These are phyloP conservation scores for Tetraneura akinire DNA, from an alignment of 1,140 invertebrate genomes.

Conservation along the genomic window DNA sequence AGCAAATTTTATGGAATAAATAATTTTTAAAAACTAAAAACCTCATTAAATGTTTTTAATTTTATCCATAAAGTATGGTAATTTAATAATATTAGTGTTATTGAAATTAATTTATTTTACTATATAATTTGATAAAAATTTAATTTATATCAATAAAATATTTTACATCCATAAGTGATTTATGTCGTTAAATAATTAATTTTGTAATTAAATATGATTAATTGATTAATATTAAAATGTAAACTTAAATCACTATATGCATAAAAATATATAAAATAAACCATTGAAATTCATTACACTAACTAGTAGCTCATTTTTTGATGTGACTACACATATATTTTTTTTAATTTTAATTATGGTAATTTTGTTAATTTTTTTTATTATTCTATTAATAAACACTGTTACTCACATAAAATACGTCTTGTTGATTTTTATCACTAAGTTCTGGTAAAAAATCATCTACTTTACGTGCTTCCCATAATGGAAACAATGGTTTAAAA, in stretches of 20 bases:
- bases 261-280: not conserved
- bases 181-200: too few relatives aligned
- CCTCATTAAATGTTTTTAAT: too few relatives aligned
- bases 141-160: not conserved
- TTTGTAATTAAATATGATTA: too few relatives aligned
- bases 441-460: conserved; percentile 62
- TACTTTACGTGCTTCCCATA: conserved; percentile 72
- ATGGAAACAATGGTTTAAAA: conserved; percentile 86
- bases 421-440: conserved; percentile 62
- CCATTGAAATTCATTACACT: not conserved
- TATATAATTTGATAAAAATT: too few relatives aligned
- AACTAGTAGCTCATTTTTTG: conserved; percentile 19
- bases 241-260: not conserved
- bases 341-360: not conserved
- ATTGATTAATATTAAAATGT: not conserved
- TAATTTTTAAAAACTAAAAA: too few relatives aligned
- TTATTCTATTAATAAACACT: conserved; percentile 38
- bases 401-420: conserved; percentile 69
- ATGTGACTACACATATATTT: conserved; percentile 11
- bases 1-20: too few relatives aligned
- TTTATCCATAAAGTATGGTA: too few relatives aligned
- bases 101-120: too few relatives aligned
- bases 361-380: not conserved
- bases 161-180: not conserved
- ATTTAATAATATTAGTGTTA: too few relatives aligned